Evolutionary conservation across 2,113 vertebrate genomes (phyloP).

Genomic region (Ailuropoda melanoleuca): DNA sequence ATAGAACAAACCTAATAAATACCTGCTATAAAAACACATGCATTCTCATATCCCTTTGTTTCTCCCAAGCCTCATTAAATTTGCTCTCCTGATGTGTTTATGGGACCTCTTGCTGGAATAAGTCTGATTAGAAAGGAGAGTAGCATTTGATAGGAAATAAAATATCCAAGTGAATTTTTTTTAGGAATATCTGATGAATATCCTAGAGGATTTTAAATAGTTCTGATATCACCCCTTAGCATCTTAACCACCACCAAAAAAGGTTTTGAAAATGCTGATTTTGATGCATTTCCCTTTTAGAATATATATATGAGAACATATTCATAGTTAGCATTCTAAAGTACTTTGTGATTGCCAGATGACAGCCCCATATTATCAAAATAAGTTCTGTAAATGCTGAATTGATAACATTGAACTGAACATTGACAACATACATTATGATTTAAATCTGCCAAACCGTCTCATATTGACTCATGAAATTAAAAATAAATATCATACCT

Average conservation of each 20-base stretch:
- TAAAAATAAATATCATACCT: constrained; percentile 64
- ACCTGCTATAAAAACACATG: neutral
- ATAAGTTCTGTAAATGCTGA: constrained; percentile 20
- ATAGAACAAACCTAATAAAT: neutral
- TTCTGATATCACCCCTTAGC: neutral
- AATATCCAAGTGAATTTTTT: neutral
- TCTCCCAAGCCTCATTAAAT: neutral
- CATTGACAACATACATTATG: constrained; percentile 42
- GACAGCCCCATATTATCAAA: constrained; percentile 38
- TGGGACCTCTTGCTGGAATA: neutral
- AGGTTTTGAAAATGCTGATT: neutral
- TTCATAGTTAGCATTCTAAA: constrained; percentile 38
- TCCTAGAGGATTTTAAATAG: neutral
- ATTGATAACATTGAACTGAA: constrained; percentile 29
- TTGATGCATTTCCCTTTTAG: constrained; percentile 11
- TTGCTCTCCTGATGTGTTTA: neutral
- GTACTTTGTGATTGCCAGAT: neutral
- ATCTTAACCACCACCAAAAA: neutral
- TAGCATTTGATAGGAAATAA: constrained; percentile 5
- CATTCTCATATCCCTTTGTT: neutral
- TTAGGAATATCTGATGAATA: neutral
- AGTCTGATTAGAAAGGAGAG: constrained; percentile 14
- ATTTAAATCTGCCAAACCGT: constrained; percentile 60
- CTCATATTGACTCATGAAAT: constrained; percentile 55
- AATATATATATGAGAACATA: neutral